Conservation (phyloP, 1,140 invertebrate species). For the Nephotettix cincticeps region DNA sequence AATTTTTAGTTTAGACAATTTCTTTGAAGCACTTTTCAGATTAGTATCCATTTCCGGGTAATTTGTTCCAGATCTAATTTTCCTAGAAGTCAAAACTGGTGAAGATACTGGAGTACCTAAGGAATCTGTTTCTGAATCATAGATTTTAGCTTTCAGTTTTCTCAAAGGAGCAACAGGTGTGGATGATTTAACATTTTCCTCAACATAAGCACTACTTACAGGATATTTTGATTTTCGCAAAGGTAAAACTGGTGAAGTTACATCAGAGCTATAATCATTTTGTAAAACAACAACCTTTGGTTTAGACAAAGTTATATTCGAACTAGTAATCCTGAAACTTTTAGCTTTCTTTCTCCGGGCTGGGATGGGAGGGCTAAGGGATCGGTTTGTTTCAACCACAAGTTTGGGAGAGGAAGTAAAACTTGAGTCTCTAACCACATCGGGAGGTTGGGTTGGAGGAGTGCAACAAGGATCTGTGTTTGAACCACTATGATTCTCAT, state of each 20-base stretch:
- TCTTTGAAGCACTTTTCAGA: not conserved
- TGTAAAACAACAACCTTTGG: not conserved
- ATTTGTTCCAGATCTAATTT: not conserved
- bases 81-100: not conserved
- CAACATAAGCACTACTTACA: no score
- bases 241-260: not conserved
- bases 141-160: no score
- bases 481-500: constrained; percentile 2
- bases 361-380: not conserved
- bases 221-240: not conserved
- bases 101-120: not conserved
- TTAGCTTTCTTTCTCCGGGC: not conserved
- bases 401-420: not conserved
- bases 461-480: not conserved
- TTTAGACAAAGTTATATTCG: not conserved
- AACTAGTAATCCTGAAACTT: not conserved
- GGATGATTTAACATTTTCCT: no score
- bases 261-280: not conserved
- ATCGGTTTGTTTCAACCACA: not conserved
- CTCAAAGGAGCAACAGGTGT: no score
- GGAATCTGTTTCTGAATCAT: no score
- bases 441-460: not conserved
- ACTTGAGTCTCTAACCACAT: not conserved
- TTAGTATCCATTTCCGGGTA: not conserved
- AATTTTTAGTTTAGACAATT: not conserved